Evolutionary conservation across 2,888 invertebrate species (phyloP), one percentile per base, ranked within the genome.

Genomic region (Brenthis hecate): DNA sequence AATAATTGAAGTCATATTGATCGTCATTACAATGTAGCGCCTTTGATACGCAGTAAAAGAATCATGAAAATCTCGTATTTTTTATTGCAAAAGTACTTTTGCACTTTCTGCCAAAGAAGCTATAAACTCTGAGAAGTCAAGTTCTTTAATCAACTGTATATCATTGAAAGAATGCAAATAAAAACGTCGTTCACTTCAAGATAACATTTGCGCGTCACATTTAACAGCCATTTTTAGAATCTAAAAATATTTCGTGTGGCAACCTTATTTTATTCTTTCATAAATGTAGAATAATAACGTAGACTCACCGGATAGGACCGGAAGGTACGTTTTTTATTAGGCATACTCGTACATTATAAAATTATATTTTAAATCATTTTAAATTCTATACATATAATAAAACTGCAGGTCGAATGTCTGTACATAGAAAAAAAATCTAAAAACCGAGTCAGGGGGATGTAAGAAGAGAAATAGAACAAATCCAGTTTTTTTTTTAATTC

Each of bases 211-310:
- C 56, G 66, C 66, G 60, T 62, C 50, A 57, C 68, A 66, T 70
- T 72, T 71, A 69, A 65, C 66, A 61, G 66, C 53, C 58, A 16
- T 70, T 64, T 65, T 51, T 64, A 23, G 68, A 70, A 69, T 64
- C 56, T 72, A 72, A 72, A 74, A 72, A 71, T 61, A 57, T 68
- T 69, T 71, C 68, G 72, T 69, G 71, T n/a, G 58, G 64, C 61
- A 51, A 48, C 65, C 51, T 55, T 58, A 53, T 71, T 73, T 64
- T 62, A 58, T 66, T 65, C 28, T 69, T 65, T 72, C 28, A 61
- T 70, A 67, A 65, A 70, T 56, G 48, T 60, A 19, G 14, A 47
- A 36, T 60, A 16, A 36, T 13, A 36, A 8, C 47, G 28, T 6
- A 14, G 14, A n/a, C 32, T 5, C 6, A 50, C 23, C 6, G 43